Base-by-base conservation (phyloP, 2,888 invertebrate species). In the Coenonympha glycerion region DNA sequence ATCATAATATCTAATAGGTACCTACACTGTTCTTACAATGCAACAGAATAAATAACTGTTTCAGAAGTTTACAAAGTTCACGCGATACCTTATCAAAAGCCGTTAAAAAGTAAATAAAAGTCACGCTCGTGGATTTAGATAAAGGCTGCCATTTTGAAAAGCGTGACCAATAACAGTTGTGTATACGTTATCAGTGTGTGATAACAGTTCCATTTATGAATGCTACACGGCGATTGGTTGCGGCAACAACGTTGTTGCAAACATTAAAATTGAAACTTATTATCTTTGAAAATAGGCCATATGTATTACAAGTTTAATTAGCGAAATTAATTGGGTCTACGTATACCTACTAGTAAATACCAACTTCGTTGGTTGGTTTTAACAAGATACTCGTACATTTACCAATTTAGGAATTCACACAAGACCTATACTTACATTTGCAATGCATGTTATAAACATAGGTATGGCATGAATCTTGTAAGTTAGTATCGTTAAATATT, bases 181-280 rank as follows among this genome's bases (percentile, higher is more conserved):
- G 68, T 59, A 62, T 68, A n/a, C n/a, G 72, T 71, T 83, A 81
- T 82, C 82, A 81, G 69, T 61, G 63, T 58, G 62, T 80, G 85
- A 82, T 85, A 85, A 81, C 72, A 75, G 65, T 78, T 78, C 79
- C 74, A 79, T 81, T 82, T 83, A 76, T 71, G 69, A 79, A 79
- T 72, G 57, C 74, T 57, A 65, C 55, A 57, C 66, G 61, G 64
- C 68, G 75, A 84, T 86, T 86, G 85, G 85, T 64, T 63, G 65
- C 24, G 21, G 24, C 34, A 28, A 52, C 49, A 49, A 49, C 63
- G 62, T 60, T 44, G 59, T 73, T 76, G 75, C 71, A 65, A 63
- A 73, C 75, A 76, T 74, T 71, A 71, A 76, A 79, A 75, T 66
- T 63, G 60, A 76, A 73, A 70, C 69, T 73, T 71, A 73, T 78